A percentile compares a stretch with the other conserved stretches of the same genome.
Conservation (phyloP, 2,888 invertebrate genomes). For the Andrena trimmerana region DNA sequence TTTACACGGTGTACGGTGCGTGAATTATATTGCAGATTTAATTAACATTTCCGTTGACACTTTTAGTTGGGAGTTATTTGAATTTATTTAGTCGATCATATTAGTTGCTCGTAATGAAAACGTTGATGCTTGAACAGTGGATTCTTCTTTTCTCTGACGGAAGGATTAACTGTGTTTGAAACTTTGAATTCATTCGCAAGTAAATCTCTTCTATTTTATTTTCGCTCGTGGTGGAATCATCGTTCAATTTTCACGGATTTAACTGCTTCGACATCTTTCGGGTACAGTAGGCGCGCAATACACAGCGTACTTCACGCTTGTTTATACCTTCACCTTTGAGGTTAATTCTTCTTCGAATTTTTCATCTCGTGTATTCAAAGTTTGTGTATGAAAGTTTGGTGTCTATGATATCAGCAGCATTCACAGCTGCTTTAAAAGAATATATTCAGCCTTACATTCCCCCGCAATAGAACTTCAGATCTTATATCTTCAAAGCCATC, state of each 20-base stretch:
- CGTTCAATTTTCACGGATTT: background rate
- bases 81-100: no score
- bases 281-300: background rate
- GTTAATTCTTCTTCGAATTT: background rate
- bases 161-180: background rate
- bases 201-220: background rate
- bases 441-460: no score
- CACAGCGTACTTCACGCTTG: background rate
- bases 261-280: background rate
- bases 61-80: no score
- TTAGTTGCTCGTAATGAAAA: no score
- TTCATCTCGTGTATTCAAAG: no score
- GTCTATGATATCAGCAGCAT: no score
- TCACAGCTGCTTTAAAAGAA: no score
- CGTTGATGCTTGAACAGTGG: no score
- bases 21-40: background rate
- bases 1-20: background rate
- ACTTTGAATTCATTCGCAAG: conserved; percentile 4
- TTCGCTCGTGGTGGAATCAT: background rate
- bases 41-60: background rate
- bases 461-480: no score
- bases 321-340: background rate
- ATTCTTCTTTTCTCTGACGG: no score
- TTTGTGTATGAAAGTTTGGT: no score
- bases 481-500: background rate